Percentiles rank a stretch among this genome's conserved stretches.
phyloP scores from a whole-genome alignment of 2,113 vertebrate species.

The Rhagologus leucostigma region DNA sequence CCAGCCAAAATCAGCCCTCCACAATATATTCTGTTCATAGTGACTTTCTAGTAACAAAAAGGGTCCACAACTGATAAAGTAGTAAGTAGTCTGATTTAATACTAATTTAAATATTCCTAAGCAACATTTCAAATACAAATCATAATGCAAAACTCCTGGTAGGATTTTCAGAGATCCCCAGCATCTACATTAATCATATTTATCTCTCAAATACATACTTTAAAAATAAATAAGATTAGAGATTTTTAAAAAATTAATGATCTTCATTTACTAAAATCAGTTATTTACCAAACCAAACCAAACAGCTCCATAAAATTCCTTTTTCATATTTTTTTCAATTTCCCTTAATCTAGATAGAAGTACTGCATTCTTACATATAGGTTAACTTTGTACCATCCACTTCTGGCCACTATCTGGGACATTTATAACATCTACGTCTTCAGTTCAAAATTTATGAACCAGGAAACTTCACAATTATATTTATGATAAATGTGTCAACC shows the following conservation, averaged over 20 bases:
- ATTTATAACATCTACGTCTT: neutral
- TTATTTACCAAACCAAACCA: neutral
- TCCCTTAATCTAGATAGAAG: neutral
- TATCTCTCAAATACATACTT: neutral
- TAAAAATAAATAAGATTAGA: neutral
- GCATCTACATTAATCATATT: neutral
- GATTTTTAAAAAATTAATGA: neutral
- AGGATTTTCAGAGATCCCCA: neutral
- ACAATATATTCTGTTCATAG: neutral
- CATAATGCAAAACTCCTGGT: neutral
- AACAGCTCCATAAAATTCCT: neutral
- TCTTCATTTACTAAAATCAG: neutral
- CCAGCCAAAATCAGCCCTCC: neutral
- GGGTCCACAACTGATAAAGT: neutral
- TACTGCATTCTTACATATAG: neutral
- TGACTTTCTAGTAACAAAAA: neutral
- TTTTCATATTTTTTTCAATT: neutral
- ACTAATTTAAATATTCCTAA: neutral
- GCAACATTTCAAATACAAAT: neutral
- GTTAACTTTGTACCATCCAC: neutral
- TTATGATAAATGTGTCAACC: neutral
- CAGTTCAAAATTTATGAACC: neutral
- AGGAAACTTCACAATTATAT: neutral
- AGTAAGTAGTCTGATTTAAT: neutral
- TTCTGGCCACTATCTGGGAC: neutral